Conservation (phyloP, 2,888 invertebrate genomes). For the Erebia aethiops region DNA sequence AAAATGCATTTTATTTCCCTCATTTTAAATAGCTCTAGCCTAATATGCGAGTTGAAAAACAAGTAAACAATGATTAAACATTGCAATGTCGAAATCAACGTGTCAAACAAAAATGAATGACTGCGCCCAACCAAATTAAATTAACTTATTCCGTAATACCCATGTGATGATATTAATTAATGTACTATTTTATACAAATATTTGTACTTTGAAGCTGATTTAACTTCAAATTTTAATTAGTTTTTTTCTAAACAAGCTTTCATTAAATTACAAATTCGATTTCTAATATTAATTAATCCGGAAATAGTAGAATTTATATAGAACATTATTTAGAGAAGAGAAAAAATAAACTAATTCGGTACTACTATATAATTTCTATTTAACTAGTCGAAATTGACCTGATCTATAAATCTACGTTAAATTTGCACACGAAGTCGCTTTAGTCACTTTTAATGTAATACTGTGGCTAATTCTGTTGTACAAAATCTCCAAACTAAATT, state of each 20-base stretch:
- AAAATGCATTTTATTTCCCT: too few species aligned
- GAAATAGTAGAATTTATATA: slow-evolving; percentile 6
- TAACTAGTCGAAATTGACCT: slow-evolving; percentile 60
- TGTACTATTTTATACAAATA: slow-evolving; percentile 1
- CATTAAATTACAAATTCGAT: slow-evolving; percentile 1
- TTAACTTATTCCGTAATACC: not conserved
- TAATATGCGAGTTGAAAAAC: not conserved
- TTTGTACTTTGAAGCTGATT: slow-evolving; percentile 15
- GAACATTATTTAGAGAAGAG: slow-evolving; percentile 22
- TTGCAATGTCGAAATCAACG: not conserved
- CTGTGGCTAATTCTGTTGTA: too few species aligned
- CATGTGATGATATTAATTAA: slow-evolving; percentile 1
- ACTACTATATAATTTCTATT: slow-evolving; percentile 52
- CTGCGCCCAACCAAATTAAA: not conserved
- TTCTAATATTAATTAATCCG: slow-evolving; percentile 12
- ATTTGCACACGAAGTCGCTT: slow-evolving; percentile 6
- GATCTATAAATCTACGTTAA: slow-evolving; percentile 39
- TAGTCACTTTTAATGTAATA: not conserved
- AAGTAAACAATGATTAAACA: not conserved
- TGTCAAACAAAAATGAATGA: slow-evolving; percentile 1
- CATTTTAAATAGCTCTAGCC: not conserved
- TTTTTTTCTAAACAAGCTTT: not conserved
- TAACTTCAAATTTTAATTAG: not conserved
- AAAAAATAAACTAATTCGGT: slow-evolving; percentile 52
- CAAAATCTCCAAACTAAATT: too few species aligned